phyloP scores from a whole-genome alignment of 2,797 vertebrate species.

The Gobio occitaniae region DNA sequence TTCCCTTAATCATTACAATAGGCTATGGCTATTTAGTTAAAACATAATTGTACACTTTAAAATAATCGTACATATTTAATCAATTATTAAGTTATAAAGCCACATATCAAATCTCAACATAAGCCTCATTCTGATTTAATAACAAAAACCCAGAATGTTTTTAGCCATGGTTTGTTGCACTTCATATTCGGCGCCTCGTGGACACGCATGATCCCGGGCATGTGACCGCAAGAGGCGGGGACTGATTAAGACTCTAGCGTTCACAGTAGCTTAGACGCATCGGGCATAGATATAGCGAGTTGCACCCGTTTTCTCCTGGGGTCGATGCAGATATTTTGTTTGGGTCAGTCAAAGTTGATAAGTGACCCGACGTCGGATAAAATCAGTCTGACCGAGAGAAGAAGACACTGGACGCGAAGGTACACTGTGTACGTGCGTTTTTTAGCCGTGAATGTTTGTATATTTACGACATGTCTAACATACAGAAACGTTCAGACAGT shows the following conservation, averaged over 20 bases:
- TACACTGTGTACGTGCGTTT: constrained; percentile 4
- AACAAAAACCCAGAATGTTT: not conserved
- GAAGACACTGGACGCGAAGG: constrained; percentile 26
- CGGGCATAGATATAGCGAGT: constrained; percentile 28
- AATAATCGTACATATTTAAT: not conserved
- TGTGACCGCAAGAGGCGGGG: constrained; percentile 78
- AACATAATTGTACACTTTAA: not conserved
- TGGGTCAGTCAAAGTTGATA: constrained; percentile 30
- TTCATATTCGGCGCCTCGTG: constrained; percentile 63
- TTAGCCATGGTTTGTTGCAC: not conserved
- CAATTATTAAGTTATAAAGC: not conserved
- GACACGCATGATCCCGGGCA: constrained; percentile 60
- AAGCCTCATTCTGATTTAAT: not conserved
- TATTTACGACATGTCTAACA: not conserved
- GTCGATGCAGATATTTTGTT: constrained; percentile 13
- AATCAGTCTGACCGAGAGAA: constrained; percentile 1
- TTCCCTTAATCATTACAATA: not conserved
- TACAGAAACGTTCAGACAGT: not conserved
- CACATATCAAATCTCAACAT: not conserved
- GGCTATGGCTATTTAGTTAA: not conserved
- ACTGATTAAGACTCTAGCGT: constrained; percentile 70
- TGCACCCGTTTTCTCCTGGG: not conserved
- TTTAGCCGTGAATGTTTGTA: constrained; percentile 1
- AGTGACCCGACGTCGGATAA: not conserved
- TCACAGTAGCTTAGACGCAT: constrained; percentile 68